Percentiles rank a stretch among this genome's conserved stretches.
Evolutionary conservation across 2,888 invertebrate species (phyloP).

Genomic region (Nomada fucata): DNA sequence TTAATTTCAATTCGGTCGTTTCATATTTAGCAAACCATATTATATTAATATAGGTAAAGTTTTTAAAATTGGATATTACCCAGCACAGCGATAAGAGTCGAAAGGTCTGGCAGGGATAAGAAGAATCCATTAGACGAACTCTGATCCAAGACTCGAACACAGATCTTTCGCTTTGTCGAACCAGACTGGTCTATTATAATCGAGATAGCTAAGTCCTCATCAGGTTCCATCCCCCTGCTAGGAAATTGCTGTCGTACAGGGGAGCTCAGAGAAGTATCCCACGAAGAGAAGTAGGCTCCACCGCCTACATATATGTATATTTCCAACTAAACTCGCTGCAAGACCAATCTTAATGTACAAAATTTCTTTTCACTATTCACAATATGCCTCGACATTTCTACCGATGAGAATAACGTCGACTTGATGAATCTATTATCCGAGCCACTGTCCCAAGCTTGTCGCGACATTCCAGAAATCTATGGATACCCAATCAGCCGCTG

Average conservation of each 20-base stretch:
- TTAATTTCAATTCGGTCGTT: no score
- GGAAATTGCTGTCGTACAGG: constrained; percentile 11
- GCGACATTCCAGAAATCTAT: neutral
- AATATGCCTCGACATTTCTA: no score
- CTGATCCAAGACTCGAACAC: neutral
- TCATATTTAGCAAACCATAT: no score
- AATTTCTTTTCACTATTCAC: neutral
- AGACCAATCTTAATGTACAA: neutral
- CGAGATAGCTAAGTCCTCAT: constrained; percentile 14
- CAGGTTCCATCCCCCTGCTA: neutral
- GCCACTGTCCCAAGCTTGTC: neutral
- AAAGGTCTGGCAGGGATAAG: neutral
- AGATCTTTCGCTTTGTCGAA: constrained; percentile 10
- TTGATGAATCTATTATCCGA: neutral
- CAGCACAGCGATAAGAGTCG: neutral
- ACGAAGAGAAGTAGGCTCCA: neutral
- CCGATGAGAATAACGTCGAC: neutral
- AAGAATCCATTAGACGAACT: constrained; percentile 16
- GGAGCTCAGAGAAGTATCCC: neutral
- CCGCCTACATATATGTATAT: neutral
- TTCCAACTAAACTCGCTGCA: constrained; percentile 2
- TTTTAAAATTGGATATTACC: no score
- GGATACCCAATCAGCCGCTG: neutral
- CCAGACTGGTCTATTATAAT: constrained; percentile 28
- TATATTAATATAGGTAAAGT: neutral